phyloP scores from a whole-genome alignment of 37 sponge, comb jelly and placozoan genomes.

The Agelas oroides region DNA sequence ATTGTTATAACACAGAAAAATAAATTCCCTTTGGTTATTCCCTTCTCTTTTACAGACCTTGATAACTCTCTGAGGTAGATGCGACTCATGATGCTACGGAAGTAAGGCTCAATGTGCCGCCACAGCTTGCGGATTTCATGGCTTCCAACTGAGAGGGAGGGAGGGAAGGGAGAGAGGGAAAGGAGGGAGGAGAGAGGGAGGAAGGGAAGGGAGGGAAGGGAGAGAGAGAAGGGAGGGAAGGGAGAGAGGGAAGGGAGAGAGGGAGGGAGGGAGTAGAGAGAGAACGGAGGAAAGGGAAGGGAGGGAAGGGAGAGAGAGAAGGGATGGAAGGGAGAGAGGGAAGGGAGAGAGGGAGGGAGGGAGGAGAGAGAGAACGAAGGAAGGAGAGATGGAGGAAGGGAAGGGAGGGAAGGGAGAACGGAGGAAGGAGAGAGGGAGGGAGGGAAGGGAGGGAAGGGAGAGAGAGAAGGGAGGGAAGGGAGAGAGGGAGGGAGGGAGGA shows the following conservation, averaged over 20 bases:
- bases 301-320: background rate
- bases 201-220: background rate
- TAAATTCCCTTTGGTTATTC: no score
- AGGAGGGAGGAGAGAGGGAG: background rate
- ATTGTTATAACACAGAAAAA: no score
- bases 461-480: no score
- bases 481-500: background rate
- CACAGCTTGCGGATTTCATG: conserved; percentile 57
- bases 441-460: background rate
- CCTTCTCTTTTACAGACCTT: background rate
- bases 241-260: background rate
- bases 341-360: background rate
- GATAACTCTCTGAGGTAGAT: conserved; percentile 49
- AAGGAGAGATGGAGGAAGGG: background rate
- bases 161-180: background rate
- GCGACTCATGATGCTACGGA: conserved; percentile 43
- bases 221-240: background rate
- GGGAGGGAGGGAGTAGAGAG: background rate
- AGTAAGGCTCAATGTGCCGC: conserved; percentile 60
- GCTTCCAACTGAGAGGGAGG: conserved; percentile 8
- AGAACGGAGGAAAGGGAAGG: background rate
- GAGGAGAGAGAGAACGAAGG: background rate
- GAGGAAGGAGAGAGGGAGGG: background rate
- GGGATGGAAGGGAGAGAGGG: background rate
- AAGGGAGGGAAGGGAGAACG: background rate